Conservation (phyloP, 2,113 vertebrate genomes). For the Vireo altiloquus region DNA sequence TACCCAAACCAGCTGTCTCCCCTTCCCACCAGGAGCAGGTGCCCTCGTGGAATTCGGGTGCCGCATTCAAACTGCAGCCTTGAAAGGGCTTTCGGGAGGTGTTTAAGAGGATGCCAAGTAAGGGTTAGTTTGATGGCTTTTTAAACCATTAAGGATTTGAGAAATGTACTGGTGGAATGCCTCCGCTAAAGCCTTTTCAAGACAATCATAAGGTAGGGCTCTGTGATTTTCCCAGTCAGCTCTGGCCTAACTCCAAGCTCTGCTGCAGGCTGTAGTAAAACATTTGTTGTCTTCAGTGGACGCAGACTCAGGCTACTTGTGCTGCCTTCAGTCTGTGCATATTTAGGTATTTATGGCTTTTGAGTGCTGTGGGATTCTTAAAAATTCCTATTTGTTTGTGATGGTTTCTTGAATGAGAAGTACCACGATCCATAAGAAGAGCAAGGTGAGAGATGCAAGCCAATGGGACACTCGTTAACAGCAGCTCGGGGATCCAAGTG, state of each 20-base stretch:
- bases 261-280: neutral
- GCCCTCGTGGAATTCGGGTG: neutral
- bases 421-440: accelerated
- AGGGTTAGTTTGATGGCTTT: neutral
- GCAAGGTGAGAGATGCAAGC: neutral
- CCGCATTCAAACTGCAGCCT: neutral
- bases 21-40: neutral
- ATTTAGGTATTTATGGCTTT: neutral
- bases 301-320: neutral
- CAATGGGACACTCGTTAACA: accelerated
- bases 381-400: neutral
- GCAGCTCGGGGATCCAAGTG: neutral
- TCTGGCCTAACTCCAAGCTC: neutral
- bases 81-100: neutral
- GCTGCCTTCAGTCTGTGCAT: neutral
- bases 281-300: neutral
- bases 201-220: neutral
- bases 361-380: neutral
- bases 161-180: neutral
- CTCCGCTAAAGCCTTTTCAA: neutral
- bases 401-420: neutral
- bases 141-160: neutral
- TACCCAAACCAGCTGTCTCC: neutral
- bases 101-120: neutral
- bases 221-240: neutral